Conservation (phyloP, 1,140 invertebrate species). For the Ruditapes philippinarum region DNA sequence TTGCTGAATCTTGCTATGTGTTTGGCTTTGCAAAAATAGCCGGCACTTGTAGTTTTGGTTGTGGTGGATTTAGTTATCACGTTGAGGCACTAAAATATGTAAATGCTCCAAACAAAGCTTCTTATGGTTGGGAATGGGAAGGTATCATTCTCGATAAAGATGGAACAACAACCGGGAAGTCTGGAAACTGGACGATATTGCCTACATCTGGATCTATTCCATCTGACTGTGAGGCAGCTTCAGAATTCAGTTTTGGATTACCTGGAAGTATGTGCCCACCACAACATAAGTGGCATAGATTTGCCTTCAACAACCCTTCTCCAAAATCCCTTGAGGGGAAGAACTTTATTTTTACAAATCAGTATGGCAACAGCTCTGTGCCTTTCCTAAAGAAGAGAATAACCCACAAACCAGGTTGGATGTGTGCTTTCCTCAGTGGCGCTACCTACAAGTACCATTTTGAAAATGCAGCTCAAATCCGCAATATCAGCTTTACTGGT, state of each 20-base stretch:
- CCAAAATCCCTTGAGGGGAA: constrained; percentile 73
- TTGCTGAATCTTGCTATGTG: constrained; percentile 62
- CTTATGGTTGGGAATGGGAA: constrained; percentile 74
- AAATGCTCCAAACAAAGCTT: constrained; percentile 73
- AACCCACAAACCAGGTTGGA: constrained; percentile 79
- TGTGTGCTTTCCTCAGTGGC: constrained; percentile 68
- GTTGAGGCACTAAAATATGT: constrained; percentile 62
- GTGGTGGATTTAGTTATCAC: constrained; percentile 75
- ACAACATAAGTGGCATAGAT: constrained; percentile 77
- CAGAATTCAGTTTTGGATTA: constrained; percentile 59
- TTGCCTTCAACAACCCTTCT: constrained; percentile 77
- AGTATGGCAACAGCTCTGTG: constrained; percentile 66
- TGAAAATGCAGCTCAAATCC: constrained; percentile 70
- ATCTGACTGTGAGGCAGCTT: not conserved
- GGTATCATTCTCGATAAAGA: constrained; percentile 75
- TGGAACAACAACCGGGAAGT: constrained; percentile 72
- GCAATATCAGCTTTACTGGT: constrained; percentile 78
- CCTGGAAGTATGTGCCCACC: constrained; percentile 73
- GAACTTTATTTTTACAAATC: constrained; percentile 70
- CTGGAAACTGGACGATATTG: constrained; percentile 60
- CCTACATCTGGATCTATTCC: constrained; percentile 71
- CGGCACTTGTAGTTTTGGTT: constrained; percentile 67
- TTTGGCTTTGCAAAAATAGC: constrained; percentile 71
- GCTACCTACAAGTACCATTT: constrained; percentile 73
- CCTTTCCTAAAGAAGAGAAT: constrained; percentile 72